Conservation (phyloP, 1,140 invertebrate genomes). For the Cephus cinctus region DNA sequence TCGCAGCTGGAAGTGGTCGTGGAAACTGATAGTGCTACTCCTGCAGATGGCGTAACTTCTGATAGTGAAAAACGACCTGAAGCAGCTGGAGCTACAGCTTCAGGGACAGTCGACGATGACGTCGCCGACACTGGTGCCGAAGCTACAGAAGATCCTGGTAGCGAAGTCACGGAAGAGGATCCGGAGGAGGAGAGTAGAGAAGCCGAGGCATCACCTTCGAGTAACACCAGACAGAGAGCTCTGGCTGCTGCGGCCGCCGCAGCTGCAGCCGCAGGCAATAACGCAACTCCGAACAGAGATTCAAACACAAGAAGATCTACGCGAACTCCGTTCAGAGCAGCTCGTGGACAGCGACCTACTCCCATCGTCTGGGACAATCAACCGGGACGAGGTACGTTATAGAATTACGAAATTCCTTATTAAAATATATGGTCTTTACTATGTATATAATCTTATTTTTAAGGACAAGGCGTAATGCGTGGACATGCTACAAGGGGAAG, state of each 20-base stretch:
- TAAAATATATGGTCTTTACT: not conserved
- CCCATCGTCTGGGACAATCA: constrained; percentile 51
- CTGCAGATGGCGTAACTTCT: constrained; percentile 54
- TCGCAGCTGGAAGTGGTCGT: constrained; percentile 33
- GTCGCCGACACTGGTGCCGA: constrained; percentile 42
- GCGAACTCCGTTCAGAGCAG: constrained; percentile 28
- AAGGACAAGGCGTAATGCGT: constrained; percentile 30
- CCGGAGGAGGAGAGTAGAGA: constrained; percentile 57
- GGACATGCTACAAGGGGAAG: constrained; percentile 25
- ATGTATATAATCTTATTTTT: constrained; percentile 2
- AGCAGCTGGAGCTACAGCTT: constrained; percentile 46
- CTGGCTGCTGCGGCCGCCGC: constrained; percentile 22
- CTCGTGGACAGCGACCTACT: constrained; percentile 42
- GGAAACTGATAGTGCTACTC: constrained; percentile 37
- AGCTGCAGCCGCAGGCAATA: constrained; percentile 7
- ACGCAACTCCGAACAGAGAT: constrained; percentile 29
- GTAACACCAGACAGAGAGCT: constrained; percentile 40
- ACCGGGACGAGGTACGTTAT: constrained; percentile 26
- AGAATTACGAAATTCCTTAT: not conserved
- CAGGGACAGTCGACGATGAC: constrained; percentile 39
- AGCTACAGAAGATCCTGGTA: constrained; percentile 31
- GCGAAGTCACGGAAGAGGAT: constrained; percentile 60
- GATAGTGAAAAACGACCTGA: constrained; percentile 63
- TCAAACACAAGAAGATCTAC: constrained; percentile 22
- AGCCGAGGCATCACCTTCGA: constrained; percentile 62